phyloP scores from a whole-genome alignment of 2,113 vertebrate species.

The Scomber scombrus region DNA sequence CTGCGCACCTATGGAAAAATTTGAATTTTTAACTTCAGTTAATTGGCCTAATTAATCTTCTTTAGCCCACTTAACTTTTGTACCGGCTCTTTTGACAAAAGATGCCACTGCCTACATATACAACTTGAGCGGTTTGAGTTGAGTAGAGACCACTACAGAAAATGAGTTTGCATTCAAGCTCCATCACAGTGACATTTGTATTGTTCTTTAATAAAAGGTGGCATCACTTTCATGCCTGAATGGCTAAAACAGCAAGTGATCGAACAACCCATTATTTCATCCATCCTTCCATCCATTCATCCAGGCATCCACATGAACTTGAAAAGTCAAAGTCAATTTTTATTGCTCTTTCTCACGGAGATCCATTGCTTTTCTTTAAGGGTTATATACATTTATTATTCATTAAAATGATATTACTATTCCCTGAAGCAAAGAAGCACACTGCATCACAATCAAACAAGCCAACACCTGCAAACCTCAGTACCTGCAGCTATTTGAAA shows the following conservation, averaged over 20 bases:
- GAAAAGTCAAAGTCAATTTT: too few relatives aligned
- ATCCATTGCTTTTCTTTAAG: too few relatives aligned
- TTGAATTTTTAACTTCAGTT: not conserved
- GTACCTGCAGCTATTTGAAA: too few relatives aligned
- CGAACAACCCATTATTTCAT: too few relatives aligned
- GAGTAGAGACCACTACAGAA: not conserved
- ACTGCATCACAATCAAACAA: too few relatives aligned
- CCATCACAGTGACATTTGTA: not conserved
- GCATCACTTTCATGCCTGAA: not conserved
- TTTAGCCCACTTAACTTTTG: not conserved
- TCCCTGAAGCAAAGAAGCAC: too few relatives aligned
- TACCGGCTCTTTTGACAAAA: not conserved
- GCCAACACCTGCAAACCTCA: too few relatives aligned
- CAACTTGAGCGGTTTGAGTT: not conserved
- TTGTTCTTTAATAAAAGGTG: not conserved
- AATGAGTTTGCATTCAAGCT: not conserved
- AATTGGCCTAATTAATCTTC: conserved; percentile 12
- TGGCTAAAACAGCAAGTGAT: not conserved
- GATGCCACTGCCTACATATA: not conserved
- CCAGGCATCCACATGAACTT: too few relatives aligned
- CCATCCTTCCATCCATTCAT: too few relatives aligned
- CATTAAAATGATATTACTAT: too few relatives aligned
- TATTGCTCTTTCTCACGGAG: too few relatives aligned
- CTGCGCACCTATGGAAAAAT: conserved; percentile 3
- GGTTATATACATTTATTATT: too few relatives aligned